Evolutionary conservation across 2,888 invertebrate species (phyloP), one percentile per base, ranked within the genome.

Genomic region (Gonocerus acuteangulatus): DNA sequence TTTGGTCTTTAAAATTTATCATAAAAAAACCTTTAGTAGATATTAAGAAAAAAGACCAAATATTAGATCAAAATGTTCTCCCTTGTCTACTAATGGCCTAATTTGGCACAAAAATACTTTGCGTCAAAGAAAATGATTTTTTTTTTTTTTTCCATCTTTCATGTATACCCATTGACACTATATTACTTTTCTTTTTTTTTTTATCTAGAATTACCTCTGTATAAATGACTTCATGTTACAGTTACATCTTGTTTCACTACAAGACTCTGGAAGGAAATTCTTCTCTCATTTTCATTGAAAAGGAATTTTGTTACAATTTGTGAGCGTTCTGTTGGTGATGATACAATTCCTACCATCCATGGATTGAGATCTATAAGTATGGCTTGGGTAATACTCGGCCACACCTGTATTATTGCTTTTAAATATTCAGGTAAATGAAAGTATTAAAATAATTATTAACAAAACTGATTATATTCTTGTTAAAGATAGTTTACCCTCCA

Each of bases 231-330:
- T n/a, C n/a, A n/a, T 27, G 4, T 27, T 39, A 15, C 39, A 39
- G 39, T 39, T 4, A 9, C 39, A 39, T 4, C n/a, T 39, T 39
- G 15, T 49, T 49, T 21, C 6, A 32, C 45, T 44, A 21, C 18
- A 32, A 59, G 62, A 27, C 36, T 66, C 6, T 64, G 68, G 74
- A 73, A 82, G 44, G 81, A 80, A 71, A 72, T 87, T 62, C 73
- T 90, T 63, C 73, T 89, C 62, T 84, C 87, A 27, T 90, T 90
- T 74, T 87, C 88, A 7, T 81, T 86, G 42, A 76, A 85, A 66
- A 80, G 80, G 16, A 90, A 90, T 72, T 84, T 87, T 7, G 80
- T 81, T 68, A 84, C 85, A 64, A 89, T 90, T 65, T 75, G 89
- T 52, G 84, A 82, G 68, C 69, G 85, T 65, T 78, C 80, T 4